Base-by-base conservation (phyloP, 92 coral and sea anemone genomes). In the Isaurus tuberculatus region DNA sequence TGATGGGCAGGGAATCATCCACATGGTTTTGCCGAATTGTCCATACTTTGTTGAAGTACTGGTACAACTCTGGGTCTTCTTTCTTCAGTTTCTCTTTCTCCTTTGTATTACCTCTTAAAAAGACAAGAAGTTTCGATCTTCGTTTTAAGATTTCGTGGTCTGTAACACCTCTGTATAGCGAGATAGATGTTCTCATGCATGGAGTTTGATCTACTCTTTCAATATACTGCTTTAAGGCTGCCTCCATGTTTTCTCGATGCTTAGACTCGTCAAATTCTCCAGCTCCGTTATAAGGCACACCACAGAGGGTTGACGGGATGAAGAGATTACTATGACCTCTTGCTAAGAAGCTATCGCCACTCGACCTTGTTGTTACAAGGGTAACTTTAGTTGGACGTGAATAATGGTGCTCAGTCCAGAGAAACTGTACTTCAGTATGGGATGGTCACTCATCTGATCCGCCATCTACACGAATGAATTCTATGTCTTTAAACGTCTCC, bases 141-240 rank as follows among this genome's bases (percentile, higher is more conserved):
- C 90, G 65, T 3, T 87, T 78, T 9, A 46, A 7, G 37, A 64
- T 19, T 14, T 27, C 30, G 36, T 73, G 70, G 23, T n/a, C 84
- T 57, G 49, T 91, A 11, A 84, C 37, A 0, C 89, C 95, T 83
- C 80, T 88, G 81, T 71, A 57, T 4, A 91, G 48, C 28, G 53
- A 22, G 13, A 91, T 86, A 32, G 81, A 19, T 46, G 86, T 65
- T 49, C 90, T 66, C 88, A 86, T 83, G 55, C 92, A 88, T n/a
- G 86, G 86, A 29, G 88, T 86, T 8, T 65, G 73, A 25, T 91
- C 89, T 6, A 88, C 92, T 17, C 87, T 49, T 34, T 86, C 84
- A 6, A 91, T 91, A 77, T 82, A 88, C 51, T 75, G 72, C 19
- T 58, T 65, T 8, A 82, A 17, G 6, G 90, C 92, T n/a, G 53